Percentiles rank a stretch among this genome's conserved stretches.
Evolutionary conservation across 2,113 vertebrate species (phyloP).

Genomic region (Lynx canadensis): DNA sequence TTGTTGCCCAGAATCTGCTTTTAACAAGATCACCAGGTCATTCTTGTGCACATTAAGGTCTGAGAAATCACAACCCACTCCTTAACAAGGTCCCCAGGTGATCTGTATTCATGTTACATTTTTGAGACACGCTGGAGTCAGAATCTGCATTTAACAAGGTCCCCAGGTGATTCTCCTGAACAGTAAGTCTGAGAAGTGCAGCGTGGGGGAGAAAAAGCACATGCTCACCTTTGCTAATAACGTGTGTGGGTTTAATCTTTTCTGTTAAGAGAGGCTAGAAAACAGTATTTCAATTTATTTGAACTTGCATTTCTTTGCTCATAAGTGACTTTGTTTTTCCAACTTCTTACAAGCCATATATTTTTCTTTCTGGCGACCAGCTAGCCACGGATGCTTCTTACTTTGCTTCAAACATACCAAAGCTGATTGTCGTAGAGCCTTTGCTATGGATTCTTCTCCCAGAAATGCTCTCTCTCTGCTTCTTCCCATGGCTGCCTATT

Average conservation of each 20-base stretch:
- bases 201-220: rapidly evolving
- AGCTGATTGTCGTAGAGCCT: not conserved
- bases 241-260: not conserved
- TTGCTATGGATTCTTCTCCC: not conserved
- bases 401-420: not conserved
- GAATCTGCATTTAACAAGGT: conserved; percentile 52
- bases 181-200: not conserved
- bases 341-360: not conserved
- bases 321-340: not conserved
- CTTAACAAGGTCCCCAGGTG: conserved; percentile 37
- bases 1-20: not conserved
- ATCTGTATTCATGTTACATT: not conserved
- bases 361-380: not conserved
- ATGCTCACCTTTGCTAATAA: not conserved
- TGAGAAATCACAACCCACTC: not conserved
- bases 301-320: not conserved
- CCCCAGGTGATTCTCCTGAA: not conserved
- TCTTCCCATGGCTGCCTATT: not conserved
- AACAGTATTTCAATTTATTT: not conserved
- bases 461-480: not conserved
- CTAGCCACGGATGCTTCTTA: not conserved
- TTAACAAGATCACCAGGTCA: not conserved
- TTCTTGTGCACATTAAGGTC: not conserved
- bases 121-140: not conserved
- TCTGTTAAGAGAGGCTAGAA: not conserved